Base-by-base conservation (phyloP, 1,140 invertebrate genomes). In the Scaptodrosophila lebanonensis region DNA sequence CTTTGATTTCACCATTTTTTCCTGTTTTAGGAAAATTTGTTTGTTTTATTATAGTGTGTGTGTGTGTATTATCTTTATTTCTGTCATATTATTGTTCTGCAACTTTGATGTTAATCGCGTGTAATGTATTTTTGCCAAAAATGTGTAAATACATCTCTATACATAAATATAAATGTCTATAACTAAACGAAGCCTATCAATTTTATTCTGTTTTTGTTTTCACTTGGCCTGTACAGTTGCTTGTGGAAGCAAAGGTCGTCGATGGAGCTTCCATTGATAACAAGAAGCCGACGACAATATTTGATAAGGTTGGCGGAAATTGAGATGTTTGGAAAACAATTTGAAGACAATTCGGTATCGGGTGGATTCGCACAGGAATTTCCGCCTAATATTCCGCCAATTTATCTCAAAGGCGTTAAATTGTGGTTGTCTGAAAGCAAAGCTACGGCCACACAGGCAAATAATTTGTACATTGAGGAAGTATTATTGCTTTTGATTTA, bases 71-170 rank as follows among this genome's bases (percentile, higher is more conserved):
- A 43, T 43, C 22, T 33, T 50, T 45, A 11, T 15, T 25, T 35
- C n/a, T 48, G 17, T 43, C 25, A 3, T 25, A 8, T 66, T 65
- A 73, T 69, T 68, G 49, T 72, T 67, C 50, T 64, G 49, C 38
- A 59, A 67, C 42, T 52, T 33, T 54, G 59, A 25, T 25, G 51
- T 48, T 68, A 63, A 25, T 47, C 17, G n/a, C 35, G 42, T 65
- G 60, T 65, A n/a, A 45, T 64, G 63, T 76, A 54, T 71, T 51
- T 72, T 64, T 77, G 73, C 72, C 73, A 79, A 77, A 79, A 77
- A 77, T 79, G 68, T 77, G 73, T 77, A 77, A 79, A 77, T 77
- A 77, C 72, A 77, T 68, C 59, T 77, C 72, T 76, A 63, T 76
- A 77, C 52, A 63, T 66, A 63, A 66, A 59, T 71, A 58, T 73